Percentiles rank a stretch among this genome's conserved stretches.
Conservation (phyloP, 2,888 invertebrate species). For the Melolontha melolontha region DNA sequence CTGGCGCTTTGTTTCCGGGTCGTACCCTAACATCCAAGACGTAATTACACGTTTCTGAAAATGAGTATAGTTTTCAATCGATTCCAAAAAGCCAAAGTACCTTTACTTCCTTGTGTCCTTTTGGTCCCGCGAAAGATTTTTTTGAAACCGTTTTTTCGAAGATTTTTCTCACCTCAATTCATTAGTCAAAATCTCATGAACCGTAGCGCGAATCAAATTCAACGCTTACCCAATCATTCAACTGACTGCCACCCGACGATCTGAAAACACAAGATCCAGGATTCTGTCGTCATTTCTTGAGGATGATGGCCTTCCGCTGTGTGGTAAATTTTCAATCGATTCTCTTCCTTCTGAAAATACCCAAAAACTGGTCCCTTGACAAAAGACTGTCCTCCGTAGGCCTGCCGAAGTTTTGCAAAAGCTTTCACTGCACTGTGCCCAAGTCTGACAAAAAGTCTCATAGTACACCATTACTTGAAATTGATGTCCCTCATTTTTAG, state of each 20-base stretch:
- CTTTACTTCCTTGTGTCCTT: conserved; percentile 1
- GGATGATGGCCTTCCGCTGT: conserved; percentile 47
- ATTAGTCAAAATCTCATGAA: conserved; percentile 50
- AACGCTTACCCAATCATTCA: conserved; percentile 48
- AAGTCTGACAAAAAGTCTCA: conserved; percentile 8
- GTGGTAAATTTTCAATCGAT: conserved; percentile 47
- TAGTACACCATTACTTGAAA: neutral
- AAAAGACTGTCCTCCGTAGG: too few species aligned
- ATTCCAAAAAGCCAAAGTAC: neutral
- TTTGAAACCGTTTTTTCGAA: conserved; percentile 2
- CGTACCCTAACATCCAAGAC: conserved; percentile 26
- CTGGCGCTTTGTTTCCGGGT: conserved; percentile 22
- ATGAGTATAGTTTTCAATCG: conserved; percentile 10
- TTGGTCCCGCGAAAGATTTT: too few species aligned
- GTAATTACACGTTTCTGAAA: neutral
- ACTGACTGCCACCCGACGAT: conserved; percentile 49
- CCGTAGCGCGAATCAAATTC: conserved; percentile 46
- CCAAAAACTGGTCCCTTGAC: too few species aligned
- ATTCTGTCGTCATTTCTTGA: conserved; percentile 50
- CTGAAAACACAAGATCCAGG: conserved; percentile 48
- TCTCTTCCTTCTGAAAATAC: too few species aligned
- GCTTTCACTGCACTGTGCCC: conserved; percentile 2
- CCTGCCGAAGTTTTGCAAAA: too few species aligned
- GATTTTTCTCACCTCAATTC: conserved; percentile 41
- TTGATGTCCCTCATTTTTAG: too few species aligned